Evolutionary conservation across 2,888 invertebrate genomes (phyloP).

Genomic region (Bombylius discolor): DNA sequence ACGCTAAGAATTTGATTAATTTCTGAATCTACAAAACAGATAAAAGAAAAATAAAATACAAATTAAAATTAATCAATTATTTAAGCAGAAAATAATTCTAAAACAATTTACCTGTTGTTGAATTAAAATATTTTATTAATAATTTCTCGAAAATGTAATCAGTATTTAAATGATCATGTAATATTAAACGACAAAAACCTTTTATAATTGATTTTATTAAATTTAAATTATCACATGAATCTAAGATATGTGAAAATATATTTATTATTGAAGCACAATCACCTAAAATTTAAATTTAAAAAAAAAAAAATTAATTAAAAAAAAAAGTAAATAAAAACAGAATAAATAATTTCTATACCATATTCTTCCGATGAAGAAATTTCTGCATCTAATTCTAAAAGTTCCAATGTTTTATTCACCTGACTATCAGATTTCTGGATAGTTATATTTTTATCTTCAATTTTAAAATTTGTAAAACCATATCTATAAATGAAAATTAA

Average conservation of each 20-base stretch:
- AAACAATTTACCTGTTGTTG: conserved; percentile 44
- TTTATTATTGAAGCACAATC: conserved; percentile 25
- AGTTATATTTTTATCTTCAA: conserved; percentile 23
- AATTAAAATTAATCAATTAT: not conserved
- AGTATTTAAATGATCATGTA: conserved; percentile 31
- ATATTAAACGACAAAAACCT: conserved; percentile 31
- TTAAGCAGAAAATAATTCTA: not conserved
- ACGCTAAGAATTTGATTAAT: conserved; percentile 33
- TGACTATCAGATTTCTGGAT: conserved; percentile 27
- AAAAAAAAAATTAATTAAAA: no score
- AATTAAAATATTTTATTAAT: conserved; percentile 72
- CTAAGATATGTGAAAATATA: conserved; percentile 33
- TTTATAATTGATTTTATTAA: conserved; percentile 28
- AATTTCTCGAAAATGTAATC: conserved; percentile 38
- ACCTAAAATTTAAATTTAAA: conserved; percentile 13
- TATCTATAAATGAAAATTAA: conserved; percentile 18
- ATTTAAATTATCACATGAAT: conserved; percentile 27
- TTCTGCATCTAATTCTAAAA: conserved; percentile 31
- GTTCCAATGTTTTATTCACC: conserved; percentile 29
- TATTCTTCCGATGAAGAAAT: conserved; percentile 5
- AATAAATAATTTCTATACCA: conserved; percentile 1
- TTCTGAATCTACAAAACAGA: conserved; percentile 21
- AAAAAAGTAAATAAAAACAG: not conserved
- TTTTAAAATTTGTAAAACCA: conserved; percentile 30
- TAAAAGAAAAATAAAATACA: not conserved